phyloP scores from a whole-genome alignment of 2,888 invertebrate genomes.

The Itoplectis maculator region DNA sequence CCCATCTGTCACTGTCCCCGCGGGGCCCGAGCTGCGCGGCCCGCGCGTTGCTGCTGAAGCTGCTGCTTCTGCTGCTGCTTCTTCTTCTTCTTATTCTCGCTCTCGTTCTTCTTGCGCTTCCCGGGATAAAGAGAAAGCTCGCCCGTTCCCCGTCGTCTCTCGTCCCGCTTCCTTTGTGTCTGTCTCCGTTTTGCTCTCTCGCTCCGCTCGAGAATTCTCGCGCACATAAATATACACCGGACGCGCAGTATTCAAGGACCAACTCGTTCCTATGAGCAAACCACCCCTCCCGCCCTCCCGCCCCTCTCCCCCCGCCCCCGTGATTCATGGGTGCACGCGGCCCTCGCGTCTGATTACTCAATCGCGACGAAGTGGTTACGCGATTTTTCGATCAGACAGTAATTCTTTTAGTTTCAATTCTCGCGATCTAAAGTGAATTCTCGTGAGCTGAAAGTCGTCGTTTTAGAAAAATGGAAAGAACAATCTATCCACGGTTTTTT shows the following conservation, averaged over 20 bases:
- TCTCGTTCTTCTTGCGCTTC: slow-evolving; percentile 57
- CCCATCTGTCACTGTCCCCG: slow-evolving; percentile 84
- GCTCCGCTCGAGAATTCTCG: background rate
- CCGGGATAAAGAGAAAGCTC: slow-evolving; percentile 57
- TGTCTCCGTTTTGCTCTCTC: background rate
- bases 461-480: no score
- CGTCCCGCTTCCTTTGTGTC: slow-evolving; percentile 28
- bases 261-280: slow-evolving; percentile 27
- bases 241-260: background rate
- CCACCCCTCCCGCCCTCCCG: no score
- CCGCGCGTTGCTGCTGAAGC: slow-evolving; percentile 36
- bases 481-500: no score
- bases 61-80: no score
- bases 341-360: no score
- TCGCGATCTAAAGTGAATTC: no score
- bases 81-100: slow-evolving; percentile 63
- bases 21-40: slow-evolving; percentile 63
- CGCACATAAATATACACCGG: background rate
- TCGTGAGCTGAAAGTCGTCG: no score
- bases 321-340: no score
- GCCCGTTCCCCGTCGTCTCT: slow-evolving; percentile 8
- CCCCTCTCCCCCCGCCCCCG: no score
- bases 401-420: no score
- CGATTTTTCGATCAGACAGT: no score
- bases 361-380: no score